phyloP scores from a whole-genome alignment of 2,797 vertebrate species.

The Thripadectes ignobilis region DNA sequence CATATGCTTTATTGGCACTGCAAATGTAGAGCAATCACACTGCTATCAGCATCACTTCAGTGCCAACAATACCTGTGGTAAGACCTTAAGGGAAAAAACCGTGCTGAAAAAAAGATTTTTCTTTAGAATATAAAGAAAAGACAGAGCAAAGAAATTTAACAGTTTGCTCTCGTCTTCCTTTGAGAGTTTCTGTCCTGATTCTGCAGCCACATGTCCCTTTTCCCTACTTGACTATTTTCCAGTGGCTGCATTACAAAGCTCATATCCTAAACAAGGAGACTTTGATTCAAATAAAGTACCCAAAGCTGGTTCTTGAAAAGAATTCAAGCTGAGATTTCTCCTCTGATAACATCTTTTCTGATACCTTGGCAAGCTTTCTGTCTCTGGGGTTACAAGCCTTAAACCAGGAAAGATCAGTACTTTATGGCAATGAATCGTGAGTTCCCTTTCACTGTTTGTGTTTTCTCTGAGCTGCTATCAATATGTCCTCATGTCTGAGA shows the following conservation, averaged over 20 bases:
- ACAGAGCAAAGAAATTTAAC: background rate
- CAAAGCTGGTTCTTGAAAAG: constrained; percentile 16
- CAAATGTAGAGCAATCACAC: background rate
- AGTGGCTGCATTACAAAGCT: constrained; percentile 5
- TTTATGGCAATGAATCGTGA: background rate
- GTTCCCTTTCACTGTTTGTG: background rate
- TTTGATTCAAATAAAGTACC: background rate
- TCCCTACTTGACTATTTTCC: constrained; percentile 32
- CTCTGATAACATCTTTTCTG: constrained; percentile 33
- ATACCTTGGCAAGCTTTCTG: background rate
- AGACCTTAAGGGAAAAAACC: background rate
- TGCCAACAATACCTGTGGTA: background rate
- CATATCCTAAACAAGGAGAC: background rate
- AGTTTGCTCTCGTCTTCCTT: background rate
- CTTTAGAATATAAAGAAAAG: background rate
- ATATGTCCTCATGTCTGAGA: background rate
- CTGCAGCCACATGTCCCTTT: background rate
- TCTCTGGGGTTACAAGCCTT: background rate
- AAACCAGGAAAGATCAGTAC: constrained; percentile 18
- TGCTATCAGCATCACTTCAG: background rate
- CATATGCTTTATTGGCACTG: background rate
- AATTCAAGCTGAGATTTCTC: constrained; percentile 29
- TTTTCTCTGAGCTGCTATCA: background rate
- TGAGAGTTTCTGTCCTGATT: constrained; percentile 14
- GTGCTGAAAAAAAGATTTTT: background rate